Evolutionary conservation across 2,113 vertebrate genomes (phyloP), one percentile per base, ranked within the genome.

Genomic region (Redunca redunca): DNA sequence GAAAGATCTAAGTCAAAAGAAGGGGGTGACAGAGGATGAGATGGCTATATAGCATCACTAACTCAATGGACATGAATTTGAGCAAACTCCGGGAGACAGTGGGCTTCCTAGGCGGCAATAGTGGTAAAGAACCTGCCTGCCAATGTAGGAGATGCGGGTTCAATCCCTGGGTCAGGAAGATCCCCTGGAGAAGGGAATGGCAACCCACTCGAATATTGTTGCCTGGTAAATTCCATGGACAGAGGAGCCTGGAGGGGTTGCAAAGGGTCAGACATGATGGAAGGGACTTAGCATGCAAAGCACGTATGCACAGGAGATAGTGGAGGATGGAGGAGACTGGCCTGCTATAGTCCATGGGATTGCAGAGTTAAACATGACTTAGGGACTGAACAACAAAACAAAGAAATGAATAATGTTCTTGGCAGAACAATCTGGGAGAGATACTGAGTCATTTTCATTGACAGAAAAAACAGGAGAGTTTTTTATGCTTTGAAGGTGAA

Each of bases 201-300:
- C 30, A n/a, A 64, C 62, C 62, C 62, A 64, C 15, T 64, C 1
- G 15, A n/a, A 64, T n/a, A 64, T n/a, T 17, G 62, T 64, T n/a
- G 30, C 62, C 62, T 1, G 3, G 15, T 64, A 64, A 64, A n/a
- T 64, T 64, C 62, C 62, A n/a, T 64, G 62, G 30, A n/a, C 7
- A 17, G 30, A 64, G 62, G 62, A 64, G 30, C 30, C 30, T 64
- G 30, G 62, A 64, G 62, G 30, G 33, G 30, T 64, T n/a, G 7
- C 30, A 64, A 64, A 64, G 30, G 15, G 62, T 64, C 62, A 64
- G 62, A 64, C 30, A 17, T 64, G 62, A 64, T 0, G 3, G 30
- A 64, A 64, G 62, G 30, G 62, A 64, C 62, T 64, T 64, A n/a
- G 15, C 62, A n/a, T 19, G 62, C 62, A 98, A 64, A 64, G 33